phyloP scores from a whole-genome alignment of 1,140 invertebrate species.

The Asbolus verrucosus region DNA sequence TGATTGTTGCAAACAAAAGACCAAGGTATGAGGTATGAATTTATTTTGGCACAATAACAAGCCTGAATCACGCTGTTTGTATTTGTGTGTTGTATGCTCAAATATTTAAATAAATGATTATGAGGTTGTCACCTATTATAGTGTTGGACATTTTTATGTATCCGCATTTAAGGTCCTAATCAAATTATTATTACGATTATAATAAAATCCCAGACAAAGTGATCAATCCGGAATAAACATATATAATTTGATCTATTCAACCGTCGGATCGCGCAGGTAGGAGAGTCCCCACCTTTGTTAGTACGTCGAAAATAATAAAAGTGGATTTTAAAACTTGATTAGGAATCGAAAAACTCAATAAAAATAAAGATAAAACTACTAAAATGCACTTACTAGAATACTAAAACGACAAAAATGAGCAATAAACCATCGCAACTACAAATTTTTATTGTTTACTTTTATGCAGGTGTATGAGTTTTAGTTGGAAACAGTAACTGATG shows the following conservation, averaged over 20 bases:
- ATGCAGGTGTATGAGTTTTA: constrained; percentile 13
- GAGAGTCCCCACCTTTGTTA: not conserved
- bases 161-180: constrained; percentile 4
- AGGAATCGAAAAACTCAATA: constrained; percentile 22
- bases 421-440: constrained; percentile 17
- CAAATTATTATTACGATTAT: constrained; percentile 20
- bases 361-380: constrained; percentile 33
- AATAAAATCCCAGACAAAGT: not conserved
- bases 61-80: constrained; percentile 16
- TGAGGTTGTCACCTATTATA: constrained; percentile 15
- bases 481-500: constrained; percentile 21
- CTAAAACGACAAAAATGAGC: not conserved
- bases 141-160: constrained; percentile 16
- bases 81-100: constrained; percentile 12
- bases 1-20: constrained; percentile 15
- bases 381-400: not conserved
- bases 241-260: constrained; percentile 1
- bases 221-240: constrained; percentile 14
- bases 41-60: constrained; percentile 6
- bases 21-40: constrained; percentile 2
- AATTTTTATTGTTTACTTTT: constrained; percentile 29
- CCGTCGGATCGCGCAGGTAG: constrained; percentile 8
- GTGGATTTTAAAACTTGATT: not conserved
- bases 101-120: constrained; percentile 29
- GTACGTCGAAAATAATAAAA: not conserved